phyloP scores from a whole-genome alignment of 1,140 invertebrate species.

The Lanistes nyassanus region DNA sequence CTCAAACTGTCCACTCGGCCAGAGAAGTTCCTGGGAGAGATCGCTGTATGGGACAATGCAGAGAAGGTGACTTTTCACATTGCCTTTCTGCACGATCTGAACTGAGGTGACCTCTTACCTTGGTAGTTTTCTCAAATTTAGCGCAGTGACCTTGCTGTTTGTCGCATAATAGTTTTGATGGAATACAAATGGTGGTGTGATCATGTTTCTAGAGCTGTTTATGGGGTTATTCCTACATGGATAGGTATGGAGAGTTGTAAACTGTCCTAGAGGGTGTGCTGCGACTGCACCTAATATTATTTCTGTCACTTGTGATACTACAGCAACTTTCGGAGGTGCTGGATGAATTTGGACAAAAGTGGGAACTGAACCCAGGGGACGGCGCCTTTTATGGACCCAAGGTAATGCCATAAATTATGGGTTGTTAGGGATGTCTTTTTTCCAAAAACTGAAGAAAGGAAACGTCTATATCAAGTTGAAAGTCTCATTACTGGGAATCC shows the following conservation, averaged over 20 bases:
- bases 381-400: conserved; percentile 99
- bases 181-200: neutral
- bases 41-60: conserved; percentile 80
- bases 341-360: conserved; percentile 85
- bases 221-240: neutral
- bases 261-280: too few relatives aligned
- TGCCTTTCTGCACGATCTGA: neutral
- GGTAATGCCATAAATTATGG: conserved; percentile 62
- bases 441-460: too few relatives aligned
- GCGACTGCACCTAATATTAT: too few relatives aligned
- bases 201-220: neutral
- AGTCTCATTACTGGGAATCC: too few relatives aligned
- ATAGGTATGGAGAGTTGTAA: neutral
- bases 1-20: conserved; percentile 93
- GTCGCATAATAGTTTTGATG: too few relatives aligned
- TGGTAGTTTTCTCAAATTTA: too few relatives aligned
- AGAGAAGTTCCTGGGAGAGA: conserved; percentile 93
- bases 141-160: too few relatives aligned
- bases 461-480: too few relatives aligned
- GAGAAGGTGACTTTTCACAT: conserved; percentile 58
- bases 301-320: conserved; percentile 41
- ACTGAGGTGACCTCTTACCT: too few relatives aligned
- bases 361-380: conserved; percentile 90
- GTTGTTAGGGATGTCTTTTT: too few relatives aligned
- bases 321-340: conserved; percentile 86